A percentile compares a stretch with the other conserved stretches of the same genome.
Evolutionary conservation across 2,113 vertebrate genomes (phyloP).

Genomic region (Elephantulus edwardii): DNA sequence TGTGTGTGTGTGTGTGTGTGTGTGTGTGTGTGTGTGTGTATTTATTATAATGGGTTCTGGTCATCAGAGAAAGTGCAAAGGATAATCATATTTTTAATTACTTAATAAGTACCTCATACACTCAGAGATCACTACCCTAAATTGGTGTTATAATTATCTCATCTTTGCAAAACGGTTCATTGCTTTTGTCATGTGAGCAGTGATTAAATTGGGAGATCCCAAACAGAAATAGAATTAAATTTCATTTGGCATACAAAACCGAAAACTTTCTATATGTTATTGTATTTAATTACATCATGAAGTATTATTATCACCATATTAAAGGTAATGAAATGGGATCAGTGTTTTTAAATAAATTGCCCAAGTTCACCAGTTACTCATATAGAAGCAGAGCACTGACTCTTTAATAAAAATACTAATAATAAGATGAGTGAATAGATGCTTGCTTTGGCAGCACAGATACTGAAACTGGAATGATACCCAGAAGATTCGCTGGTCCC

Average conservation of each 20-base stretch:
- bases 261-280: background rate
- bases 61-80: background rate
- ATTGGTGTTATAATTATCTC: background rate
- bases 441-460: too few relatives aligned
- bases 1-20: too few relatives aligned
- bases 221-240: constrained; percentile 42
- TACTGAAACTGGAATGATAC: too few relatives aligned
- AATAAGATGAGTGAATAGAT: too few relatives aligned
- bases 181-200: background rate
- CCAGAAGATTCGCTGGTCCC: too few relatives aligned
- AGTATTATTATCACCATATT: background rate
- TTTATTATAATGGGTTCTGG: background rate
- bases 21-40: background rate
- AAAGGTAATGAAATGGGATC: constrained; percentile 11
- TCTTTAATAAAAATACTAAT: background rate
- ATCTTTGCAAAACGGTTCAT: background rate
- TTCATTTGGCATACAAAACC: background rate
- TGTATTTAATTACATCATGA: constrained; percentile 32
- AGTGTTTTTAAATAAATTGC: constrained; percentile 27
- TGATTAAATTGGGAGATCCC: constrained; percentile 29
- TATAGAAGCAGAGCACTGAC: background rate
- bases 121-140: background rate
- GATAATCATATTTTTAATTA: background rate
- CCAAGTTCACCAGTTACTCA: background rate
- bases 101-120: background rate